phyloP scores from a whole-genome alignment of 2,888 invertebrate genomes.

The Andricus quercusramuli region DNA sequence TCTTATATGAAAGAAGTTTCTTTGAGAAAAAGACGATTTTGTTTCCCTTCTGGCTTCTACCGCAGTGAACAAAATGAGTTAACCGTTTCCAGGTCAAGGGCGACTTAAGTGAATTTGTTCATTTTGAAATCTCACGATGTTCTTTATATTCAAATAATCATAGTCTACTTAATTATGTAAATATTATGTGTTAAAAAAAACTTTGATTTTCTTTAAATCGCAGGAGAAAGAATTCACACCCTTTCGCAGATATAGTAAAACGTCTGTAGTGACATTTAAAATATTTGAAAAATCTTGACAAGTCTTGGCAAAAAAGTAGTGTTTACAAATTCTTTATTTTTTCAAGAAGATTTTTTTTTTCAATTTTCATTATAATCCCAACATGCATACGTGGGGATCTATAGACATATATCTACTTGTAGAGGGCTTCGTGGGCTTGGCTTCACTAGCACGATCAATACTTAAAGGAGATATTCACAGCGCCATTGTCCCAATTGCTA shows the following conservation, averaged over 20 bases:
- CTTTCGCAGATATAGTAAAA: too few relatives aligned
- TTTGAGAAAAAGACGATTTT: neutral
- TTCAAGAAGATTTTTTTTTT: neutral
- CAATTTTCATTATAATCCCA: constrained; percentile 21
- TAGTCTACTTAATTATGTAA: too few relatives aligned
- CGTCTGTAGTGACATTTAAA: neutral
- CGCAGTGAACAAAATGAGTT: neutral
- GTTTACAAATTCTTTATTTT: neutral
- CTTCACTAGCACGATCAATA: constrained; percentile 68
- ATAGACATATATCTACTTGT: constrained; percentile 45
- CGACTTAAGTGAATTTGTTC: neutral
- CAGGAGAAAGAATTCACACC: too few relatives aligned
- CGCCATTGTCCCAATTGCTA: constrained; percentile 59
- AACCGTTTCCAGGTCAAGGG: neutral
- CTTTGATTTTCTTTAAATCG: too few relatives aligned
- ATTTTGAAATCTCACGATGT: neutral
- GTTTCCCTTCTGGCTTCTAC: neutral
- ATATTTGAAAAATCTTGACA: neutral
- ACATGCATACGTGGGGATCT: constrained; percentile 48
- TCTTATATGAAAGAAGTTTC: constrained; percentile 1
- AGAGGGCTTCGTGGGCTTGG: constrained; percentile 60
- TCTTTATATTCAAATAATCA: too few relatives aligned
- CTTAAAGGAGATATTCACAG: constrained; percentile 67
- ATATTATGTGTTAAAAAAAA: too few relatives aligned
- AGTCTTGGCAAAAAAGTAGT: neutral